A percentile compares a stretch with the other conserved stretches of the same genome.
phyloP scores from a whole-genome alignment of 2,797 vertebrate species.

The Cygnus olor region DNA sequence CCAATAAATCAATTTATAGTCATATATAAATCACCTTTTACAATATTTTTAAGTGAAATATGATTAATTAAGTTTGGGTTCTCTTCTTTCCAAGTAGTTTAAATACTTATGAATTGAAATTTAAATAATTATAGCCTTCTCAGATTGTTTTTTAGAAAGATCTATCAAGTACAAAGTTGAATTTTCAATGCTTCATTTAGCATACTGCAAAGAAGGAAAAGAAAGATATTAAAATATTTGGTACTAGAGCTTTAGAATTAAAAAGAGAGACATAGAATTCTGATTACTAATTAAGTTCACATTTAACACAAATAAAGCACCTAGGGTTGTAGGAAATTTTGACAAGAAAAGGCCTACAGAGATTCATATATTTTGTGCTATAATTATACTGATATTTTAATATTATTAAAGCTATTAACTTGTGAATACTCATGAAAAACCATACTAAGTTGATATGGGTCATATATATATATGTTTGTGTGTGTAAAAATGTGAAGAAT shows the following conservation, averaged over 20 bases:
- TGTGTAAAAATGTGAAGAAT: background rate
- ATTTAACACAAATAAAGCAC: constrained; percentile 58
- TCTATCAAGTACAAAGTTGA: constrained; percentile 27
- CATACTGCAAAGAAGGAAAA: constrained; percentile 28
- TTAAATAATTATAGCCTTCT: constrained; percentile 70
- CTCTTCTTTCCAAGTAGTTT: constrained; percentile 25
- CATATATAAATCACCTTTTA: constrained; percentile 5
- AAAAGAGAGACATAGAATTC: constrained; percentile 49
- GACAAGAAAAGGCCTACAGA: constrained; percentile 2
- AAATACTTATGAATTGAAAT: constrained; percentile 65
- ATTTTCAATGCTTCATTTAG: constrained; percentile 65
- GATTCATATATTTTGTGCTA: background rate
- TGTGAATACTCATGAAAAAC: constrained; percentile 31
- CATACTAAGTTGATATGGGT: background rate
- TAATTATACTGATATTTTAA: constrained; percentile 59
- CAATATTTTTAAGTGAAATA: constrained; percentile 47
- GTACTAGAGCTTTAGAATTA: constrained; percentile 35
- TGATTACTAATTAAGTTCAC: constrained; percentile 63
- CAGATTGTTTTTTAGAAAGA: constrained; percentile 48
- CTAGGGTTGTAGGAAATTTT: constrained; percentile 23
- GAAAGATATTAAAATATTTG: constrained; percentile 70
- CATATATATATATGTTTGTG: background rate
- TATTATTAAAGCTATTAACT: constrained; percentile 61
- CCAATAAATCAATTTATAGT: background rate
- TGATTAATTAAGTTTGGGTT: constrained; percentile 43